A percentile compares a stretch with the other conserved stretches of the same genome.
Conservation (phyloP, 2,888 invertebrate species). For the Philopedon plagiatum region DNA sequence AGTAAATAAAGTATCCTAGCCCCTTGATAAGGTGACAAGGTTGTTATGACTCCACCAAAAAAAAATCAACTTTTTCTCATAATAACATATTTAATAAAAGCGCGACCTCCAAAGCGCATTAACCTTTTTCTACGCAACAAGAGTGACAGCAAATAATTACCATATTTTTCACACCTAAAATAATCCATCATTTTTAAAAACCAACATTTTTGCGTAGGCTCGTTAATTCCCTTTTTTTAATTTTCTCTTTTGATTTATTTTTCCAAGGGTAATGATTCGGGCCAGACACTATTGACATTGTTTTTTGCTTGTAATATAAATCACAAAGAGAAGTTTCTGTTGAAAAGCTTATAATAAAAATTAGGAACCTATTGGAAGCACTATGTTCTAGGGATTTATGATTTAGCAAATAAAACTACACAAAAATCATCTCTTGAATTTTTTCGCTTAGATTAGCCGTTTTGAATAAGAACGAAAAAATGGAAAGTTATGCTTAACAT, state of each 20-base stretch:
- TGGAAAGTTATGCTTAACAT: no score
- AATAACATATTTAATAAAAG: constrained; percentile 6
- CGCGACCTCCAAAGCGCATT: background rate
- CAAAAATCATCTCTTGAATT: no score
- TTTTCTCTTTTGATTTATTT: background rate
- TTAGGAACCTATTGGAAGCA: no score
- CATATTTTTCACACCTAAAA: constrained; percentile 15
- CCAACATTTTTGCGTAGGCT: background rate
- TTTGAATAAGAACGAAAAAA: no score
- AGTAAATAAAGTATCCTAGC: no score
- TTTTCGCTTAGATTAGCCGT: no score
- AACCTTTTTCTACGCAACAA: background rate
- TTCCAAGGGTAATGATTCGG: background rate
- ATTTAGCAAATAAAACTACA: no score
- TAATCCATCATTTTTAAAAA: constrained; percentile 9
- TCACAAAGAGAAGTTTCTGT: no score
- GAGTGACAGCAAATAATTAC: constrained; percentile 11
- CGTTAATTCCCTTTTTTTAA: background rate
- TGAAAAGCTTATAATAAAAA: no score
- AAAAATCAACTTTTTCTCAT: background rate
- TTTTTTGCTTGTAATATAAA: background rate
- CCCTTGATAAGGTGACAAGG: background rate
- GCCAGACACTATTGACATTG: background rate
- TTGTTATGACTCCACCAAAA: no score
- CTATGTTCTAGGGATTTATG: no score